Evolutionary conservation across 2,797 vertebrate genomes (phyloP).

Genomic region (Distichodus sexfasciatus): DNA sequence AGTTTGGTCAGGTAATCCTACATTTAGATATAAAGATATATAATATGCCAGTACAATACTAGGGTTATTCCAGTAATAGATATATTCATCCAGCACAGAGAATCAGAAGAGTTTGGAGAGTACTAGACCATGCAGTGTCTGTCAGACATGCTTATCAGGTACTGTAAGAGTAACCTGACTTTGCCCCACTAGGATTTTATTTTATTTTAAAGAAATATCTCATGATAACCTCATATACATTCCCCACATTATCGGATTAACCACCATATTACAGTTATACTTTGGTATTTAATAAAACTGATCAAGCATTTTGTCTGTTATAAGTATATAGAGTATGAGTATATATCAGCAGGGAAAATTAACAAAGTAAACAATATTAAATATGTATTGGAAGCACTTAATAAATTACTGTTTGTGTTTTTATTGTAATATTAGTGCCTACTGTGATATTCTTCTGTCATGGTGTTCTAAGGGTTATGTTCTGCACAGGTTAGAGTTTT

Average conservation of each 20-base stretch:
- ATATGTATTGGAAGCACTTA: neutral
- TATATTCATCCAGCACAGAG: neutral
- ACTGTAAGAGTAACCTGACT: neutral
- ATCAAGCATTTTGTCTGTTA: neutral
- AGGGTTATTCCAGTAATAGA: conserved; percentile 2
- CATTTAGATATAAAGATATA: conserved; percentile 3
- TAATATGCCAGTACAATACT: neutral
- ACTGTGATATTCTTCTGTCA: too few species aligned
- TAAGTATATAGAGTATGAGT: neutral
- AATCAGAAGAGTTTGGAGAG: neutral
- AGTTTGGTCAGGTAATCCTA: conserved; percentile 43
- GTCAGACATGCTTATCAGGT: neutral
- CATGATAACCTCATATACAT: too few species aligned
- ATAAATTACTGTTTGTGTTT: neutral
- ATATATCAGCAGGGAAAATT: neutral
- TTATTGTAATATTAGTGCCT: neutral
- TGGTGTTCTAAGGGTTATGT: too few species aligned
- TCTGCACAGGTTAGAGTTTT: too few species aligned
- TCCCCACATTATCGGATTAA: too few species aligned
- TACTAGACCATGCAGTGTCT: neutral
- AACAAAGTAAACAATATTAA: neutral
- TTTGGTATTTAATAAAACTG: neutral
- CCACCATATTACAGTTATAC: too few species aligned
- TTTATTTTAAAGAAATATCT: too few species aligned
- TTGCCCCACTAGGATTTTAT: neutral